Conservation (phyloP, 2,113 vertebrate genomes). For the Hippopotamus amphibius region DNA sequence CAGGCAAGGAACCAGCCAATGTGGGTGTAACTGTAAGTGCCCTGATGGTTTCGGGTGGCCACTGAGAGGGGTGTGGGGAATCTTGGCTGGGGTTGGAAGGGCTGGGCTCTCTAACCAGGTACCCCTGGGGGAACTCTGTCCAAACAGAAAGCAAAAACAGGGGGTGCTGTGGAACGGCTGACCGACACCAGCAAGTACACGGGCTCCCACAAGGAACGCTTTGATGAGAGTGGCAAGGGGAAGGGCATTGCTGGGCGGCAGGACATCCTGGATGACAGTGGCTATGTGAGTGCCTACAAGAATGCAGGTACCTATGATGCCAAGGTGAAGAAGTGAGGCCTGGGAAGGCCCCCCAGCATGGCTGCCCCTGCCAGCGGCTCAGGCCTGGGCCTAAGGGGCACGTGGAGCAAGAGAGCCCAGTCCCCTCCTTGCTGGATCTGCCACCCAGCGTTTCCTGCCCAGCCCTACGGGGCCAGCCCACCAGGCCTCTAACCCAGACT, state of each 20-base stretch:
- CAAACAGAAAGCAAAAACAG: constrained; percentile 93
- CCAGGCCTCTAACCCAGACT: constrained; percentile 73
- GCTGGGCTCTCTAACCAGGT: neutral
- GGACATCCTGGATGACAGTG: constrained; percentile 94
- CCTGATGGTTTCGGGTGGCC: neutral
- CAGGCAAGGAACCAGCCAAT: constrained; percentile 93
- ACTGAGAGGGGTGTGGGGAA: neutral
- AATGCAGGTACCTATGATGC: constrained; percentile 93
- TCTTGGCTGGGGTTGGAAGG: neutral
- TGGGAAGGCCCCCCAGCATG: neutral
- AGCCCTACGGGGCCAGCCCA: constrained; percentile 52
- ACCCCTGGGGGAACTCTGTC: neutral
- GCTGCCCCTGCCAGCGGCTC: constrained; percentile 60
- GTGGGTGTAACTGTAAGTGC: constrained; percentile 93
- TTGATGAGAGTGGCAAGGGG: constrained; percentile 93
- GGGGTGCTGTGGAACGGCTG: constrained; percentile 92
- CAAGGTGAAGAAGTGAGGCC: constrained; percentile 91
- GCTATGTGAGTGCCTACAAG: constrained; percentile 96
- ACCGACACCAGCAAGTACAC: constrained; percentile 97
- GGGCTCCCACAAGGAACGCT: constrained; percentile 96
- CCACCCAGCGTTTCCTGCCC: constrained; percentile 73
- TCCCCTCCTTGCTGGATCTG: constrained; percentile 71
- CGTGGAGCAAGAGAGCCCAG: constrained; percentile 52
- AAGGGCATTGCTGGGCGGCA: constrained; percentile 94
- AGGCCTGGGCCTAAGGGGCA: constrained; percentile 57